Evolutionary conservation across 2,797 vertebrate genomes (phyloP), one percentile per base, ranked within the genome.

Genomic region (Melopsittacus undulatus): DNA sequence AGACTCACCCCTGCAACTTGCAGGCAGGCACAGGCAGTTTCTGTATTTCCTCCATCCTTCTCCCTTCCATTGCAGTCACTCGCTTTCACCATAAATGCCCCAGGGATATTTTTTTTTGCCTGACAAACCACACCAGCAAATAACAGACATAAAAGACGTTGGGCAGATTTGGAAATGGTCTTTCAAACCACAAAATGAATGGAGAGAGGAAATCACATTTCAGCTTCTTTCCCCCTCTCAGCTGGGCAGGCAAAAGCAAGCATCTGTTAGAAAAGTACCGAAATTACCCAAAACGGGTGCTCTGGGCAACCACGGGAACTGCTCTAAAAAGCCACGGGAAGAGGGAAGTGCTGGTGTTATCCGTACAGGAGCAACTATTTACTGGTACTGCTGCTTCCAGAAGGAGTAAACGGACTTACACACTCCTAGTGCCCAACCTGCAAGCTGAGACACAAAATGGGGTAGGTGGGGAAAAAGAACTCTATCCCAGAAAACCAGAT

Each of bases 181-280:
- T 73, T 93, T 66, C 70, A 90, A 94, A 87, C 86, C 92, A 78
- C 90, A 87, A 74, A 91, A 83, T 75, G 66, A 93, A 90, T 9
- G 29, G 48, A 87, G 74, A 92, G 57, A 92, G 89, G 88, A 94
- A 95, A 82, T 83, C 49, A 12, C 86, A 76, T 86, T 62, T 81
- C 83, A 79, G 62, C 51, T 75, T 63, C 67, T 90, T 72, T 15
- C 23, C 10, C 6, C 38, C 23, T 7, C 34, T 61, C 1, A 1
- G 24, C 0, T 34, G 22, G 77, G 83, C 73, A 86, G 48, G 66
- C 64, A 77, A 85, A 86, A 94, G 63, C 64, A 78, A 91, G 75
- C 27, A 38, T 75, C 83, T 81, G 62, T 38, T 29, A 77, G 70
- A 85, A 86, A 95, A 89, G 79, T 15, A 83, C 72, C 2, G 0